Conservation (phyloP, 2,797 vertebrate genomes). For the Ceyx erithaca region DNA sequence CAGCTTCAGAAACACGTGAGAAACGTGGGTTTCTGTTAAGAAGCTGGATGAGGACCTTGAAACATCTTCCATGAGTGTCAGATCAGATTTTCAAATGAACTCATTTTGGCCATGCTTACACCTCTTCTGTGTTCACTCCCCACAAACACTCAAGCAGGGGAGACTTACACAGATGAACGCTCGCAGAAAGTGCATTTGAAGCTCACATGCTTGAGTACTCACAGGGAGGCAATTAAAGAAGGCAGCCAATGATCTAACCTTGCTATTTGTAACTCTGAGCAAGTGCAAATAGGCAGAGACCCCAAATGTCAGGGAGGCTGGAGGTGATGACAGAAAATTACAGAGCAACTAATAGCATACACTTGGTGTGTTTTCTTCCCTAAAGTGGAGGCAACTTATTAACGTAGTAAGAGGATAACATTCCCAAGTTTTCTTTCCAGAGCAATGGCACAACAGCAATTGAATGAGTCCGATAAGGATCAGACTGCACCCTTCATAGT, state of each 20-base stretch:
- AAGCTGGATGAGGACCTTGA: background rate
- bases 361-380: background rate
- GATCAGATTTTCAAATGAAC: constrained; percentile 11
- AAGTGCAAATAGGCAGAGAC: constrained; percentile 6
- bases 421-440: constrained; percentile 14
- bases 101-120: background rate
- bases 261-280: constrained; percentile 42
- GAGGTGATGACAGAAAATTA: constrained; percentile 18
- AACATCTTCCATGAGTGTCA: background rate
- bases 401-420: background rate
- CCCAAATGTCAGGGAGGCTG: background rate
- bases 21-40: constrained; percentile 2
- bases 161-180: constrained; percentile 4
- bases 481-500: constrained; percentile 46
- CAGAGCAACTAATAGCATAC: background rate
- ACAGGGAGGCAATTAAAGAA: constrained; percentile 29
- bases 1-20: background rate
- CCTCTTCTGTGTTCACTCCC: constrained; percentile 19
- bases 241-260: constrained; percentile 35
- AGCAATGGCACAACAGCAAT: background rate
- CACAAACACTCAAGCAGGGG: background rate
- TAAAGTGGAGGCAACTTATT: background rate
- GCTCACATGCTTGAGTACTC: background rate
- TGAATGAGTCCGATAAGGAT: constrained; percentile 46
- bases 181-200: constrained; percentile 20